Percentiles rank a stretch among this genome's conserved stretches.
These are phyloP conservation scores for Coregonus sp. DNA, from an alignment of 2,797 vertebrate species.

Conservation along the genomic window DNA sequence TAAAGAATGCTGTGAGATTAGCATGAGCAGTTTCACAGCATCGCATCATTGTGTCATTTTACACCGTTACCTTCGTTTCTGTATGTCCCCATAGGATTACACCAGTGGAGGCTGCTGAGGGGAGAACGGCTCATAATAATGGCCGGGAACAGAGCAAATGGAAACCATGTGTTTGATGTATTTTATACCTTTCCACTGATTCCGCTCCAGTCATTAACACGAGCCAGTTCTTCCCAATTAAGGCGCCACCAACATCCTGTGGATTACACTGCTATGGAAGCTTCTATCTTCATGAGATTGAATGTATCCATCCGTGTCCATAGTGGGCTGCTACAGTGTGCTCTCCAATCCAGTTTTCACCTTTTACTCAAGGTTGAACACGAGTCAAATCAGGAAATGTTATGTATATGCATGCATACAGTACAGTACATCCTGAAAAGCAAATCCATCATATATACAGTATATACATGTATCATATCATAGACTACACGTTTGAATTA, in stretches of 20 bases:
- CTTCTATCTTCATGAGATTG: slow-evolving; percentile 33
- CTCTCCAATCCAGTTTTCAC: background rate
- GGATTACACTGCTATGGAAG: slow-evolving; percentile 1
- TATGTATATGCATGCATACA: background rate
- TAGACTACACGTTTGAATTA: too few species aligned
- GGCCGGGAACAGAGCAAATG: background rate
- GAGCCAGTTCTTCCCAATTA: too few species aligned
- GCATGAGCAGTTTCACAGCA: slow-evolving; percentile 29
- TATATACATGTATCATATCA: too few species aligned
- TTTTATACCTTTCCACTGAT: too few species aligned
- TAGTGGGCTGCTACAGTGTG: background rate
- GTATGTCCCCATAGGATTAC: slow-evolving; percentile 46
- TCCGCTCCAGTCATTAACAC: too few species aligned
- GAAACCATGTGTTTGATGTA: too few species aligned
- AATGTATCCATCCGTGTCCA: slow-evolving; percentile 31
- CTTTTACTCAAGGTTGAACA: background rate
- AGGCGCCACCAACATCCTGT: too few species aligned
- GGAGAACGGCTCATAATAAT: slow-evolving; percentile 22
- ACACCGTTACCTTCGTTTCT: slow-evolving; percentile 33
- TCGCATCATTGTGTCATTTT: slow-evolving; percentile 50
- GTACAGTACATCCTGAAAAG: background rate
- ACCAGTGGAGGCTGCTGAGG: slow-evolving; percentile 17
- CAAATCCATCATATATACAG: too few species aligned
- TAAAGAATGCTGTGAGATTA: slow-evolving; percentile 32
- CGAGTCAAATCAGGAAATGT: background rate